These are phyloP conservation scores for Heliocidaris erythrogramma DNA, from an alignment of 35 echinoderm and acorn worm genomes.

Conservation along the genomic window DNA sequence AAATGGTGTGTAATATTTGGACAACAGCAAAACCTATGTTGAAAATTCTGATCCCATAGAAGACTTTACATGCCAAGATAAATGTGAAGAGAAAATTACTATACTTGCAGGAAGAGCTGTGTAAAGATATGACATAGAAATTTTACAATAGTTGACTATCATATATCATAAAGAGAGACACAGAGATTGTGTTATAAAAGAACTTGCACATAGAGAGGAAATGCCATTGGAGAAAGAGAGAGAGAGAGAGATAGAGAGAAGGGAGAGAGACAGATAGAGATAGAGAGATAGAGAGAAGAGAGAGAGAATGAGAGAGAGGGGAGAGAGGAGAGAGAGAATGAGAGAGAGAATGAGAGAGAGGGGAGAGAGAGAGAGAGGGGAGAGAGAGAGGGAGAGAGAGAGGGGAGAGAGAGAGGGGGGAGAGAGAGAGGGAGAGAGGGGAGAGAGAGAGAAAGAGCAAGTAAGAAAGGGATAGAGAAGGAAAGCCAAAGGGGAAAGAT, in stretches of 20 bases:
- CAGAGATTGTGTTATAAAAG: no score
- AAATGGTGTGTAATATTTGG: no score
- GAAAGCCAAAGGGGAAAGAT: background rate
- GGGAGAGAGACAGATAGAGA: no score
- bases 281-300: background rate
- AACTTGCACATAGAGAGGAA: background rate
- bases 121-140: no score
- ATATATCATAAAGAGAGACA: no score
- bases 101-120: no score
- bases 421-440: background rate
- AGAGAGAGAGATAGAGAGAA: background rate
- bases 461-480: background rate
- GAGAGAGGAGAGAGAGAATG: background rate
- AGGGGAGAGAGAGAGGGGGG: background rate
- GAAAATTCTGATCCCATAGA: no score
- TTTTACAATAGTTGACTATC: no score
- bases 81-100: no score
- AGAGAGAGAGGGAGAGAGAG: background rate
- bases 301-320: background rate
- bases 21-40: no score
- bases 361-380: no score
- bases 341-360: background rate
- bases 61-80: no score
- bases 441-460: background rate
- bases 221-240: background rate